phyloP scores from a whole-genome alignment of 2,113 vertebrate genomes.

The Sylvia atricapilla region DNA sequence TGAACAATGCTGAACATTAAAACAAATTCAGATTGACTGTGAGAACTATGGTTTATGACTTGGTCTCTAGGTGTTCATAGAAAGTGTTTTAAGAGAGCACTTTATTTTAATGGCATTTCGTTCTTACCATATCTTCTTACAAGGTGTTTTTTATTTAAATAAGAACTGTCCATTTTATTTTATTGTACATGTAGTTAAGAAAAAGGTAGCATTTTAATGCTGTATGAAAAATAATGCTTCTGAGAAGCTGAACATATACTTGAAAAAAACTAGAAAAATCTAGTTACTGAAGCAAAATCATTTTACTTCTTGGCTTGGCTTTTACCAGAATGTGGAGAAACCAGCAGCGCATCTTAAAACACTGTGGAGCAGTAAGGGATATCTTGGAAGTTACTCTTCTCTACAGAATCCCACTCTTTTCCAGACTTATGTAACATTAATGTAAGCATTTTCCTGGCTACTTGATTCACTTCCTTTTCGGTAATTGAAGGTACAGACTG shows the following conservation, averaged over 20 bases:
- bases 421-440: not conserved
- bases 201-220: conserved; percentile 8
- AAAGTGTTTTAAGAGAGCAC: conserved; percentile 40
- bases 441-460: not conserved
- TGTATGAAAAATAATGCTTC: not conserved
- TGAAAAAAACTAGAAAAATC: not conserved
- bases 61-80: conserved; percentile 61
- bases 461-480: not conserved
- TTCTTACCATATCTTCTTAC: not conserved
- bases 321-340: not conserved
- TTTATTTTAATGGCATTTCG: conserved; percentile 45
- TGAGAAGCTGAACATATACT: not conserved
- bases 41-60: conserved; percentile 50
- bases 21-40: conserved; percentile 20
- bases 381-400: not conserved
- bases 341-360: not conserved
- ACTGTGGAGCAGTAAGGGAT: not conserved
- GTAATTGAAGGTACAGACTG: not conserved
- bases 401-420: not conserved
- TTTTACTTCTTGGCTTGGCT: not conserved
- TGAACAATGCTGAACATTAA: conserved; percentile 36
- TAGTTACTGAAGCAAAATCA: not conserved
- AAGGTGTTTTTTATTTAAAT: conserved; percentile 1
- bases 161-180: conserved; percentile 16
- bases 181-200: not conserved